These are phyloP conservation scores for Stylophora pistillata DNA, from an alignment of 64 coral and sea anemone genomes.

Conservation along the genomic window DNA sequence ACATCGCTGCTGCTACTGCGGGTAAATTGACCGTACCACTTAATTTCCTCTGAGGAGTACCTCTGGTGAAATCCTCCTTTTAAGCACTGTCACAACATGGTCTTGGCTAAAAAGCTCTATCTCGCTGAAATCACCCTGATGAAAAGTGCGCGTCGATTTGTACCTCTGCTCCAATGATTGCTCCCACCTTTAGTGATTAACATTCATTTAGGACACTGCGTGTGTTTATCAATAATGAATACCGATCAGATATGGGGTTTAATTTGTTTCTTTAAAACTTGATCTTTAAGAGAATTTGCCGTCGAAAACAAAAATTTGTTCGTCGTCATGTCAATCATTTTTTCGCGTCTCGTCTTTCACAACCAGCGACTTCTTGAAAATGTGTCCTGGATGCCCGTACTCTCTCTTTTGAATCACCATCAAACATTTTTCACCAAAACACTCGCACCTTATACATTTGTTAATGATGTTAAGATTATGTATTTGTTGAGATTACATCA, in stretches of 20 bases:
- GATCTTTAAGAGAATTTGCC: neutral
- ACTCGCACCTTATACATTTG: neutral
- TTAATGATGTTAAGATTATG: neutral
- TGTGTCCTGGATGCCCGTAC: neutral
- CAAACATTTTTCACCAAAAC: neutral
- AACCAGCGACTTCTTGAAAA: neutral
- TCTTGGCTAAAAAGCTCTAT: neutral
- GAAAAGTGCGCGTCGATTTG: neutral
- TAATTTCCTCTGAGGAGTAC: neutral
- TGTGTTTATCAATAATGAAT: constrained; percentile 41
- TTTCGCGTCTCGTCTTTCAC: neutral
- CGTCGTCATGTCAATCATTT: neutral
- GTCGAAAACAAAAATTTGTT: neutral
- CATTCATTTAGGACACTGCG: neutral
- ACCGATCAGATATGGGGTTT: neutral
- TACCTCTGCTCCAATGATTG: constrained; percentile 4
- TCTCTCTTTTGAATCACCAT: neutral
- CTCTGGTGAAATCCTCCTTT: neutral
- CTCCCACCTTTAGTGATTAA: neutral
- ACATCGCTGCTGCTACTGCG: neutral
- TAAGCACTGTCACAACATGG: neutral
- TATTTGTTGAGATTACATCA: neutral
- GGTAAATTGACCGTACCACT: neutral
- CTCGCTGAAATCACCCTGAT: neutral
- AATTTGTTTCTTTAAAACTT: neutral